Evolutionary conservation across 2,888 invertebrate genomes (phyloP), one percentile per base, ranked within the genome.

Genomic region (Hedychridium roseum): DNA sequence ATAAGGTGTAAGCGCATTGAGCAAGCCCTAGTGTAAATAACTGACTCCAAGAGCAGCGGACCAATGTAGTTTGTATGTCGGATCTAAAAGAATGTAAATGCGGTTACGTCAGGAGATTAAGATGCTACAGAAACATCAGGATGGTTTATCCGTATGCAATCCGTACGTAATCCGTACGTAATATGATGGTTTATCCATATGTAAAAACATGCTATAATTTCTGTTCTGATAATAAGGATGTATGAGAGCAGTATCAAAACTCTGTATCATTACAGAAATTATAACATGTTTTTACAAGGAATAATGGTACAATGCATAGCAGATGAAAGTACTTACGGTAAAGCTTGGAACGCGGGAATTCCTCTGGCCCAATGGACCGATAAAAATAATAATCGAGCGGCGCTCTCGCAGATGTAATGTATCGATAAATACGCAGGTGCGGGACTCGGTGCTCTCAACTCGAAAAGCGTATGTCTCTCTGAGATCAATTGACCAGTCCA

Each of bases 391-490:
- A 98, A 84, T 37, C 97, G 82, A 1, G 97, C 94, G 16, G 94
- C 96, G 62, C 92, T 93, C 82, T 98, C 97, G 81, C 96, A 97
- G 39, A 94, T 92, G 70, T 93, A 96, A 81, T 97, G 96, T 70
- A 94, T 88, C 63, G 95, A 94, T 66, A 96, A 85, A 80, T 92
- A 93, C n/a, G 91, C 86, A 9, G 94, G 92, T 65, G 92, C 89
- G 3, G 92, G 87, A 16, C 86, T 85, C 9, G 88, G 87, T 31
- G 91, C 88, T 64, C 90, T 89, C 59, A 94, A 80, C 68, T 88
- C 88, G 73, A 94, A 94, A 35, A 85, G 81, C 52, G 87, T 86
- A 72, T 90, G 87, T 40, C 84, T 83, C 49, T 90, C 88, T 12
- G 84, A 83, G 49, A 92, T 79, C 44, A 92, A 79, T 39, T 88